A percentile compares a stretch with the other conserved stretches of the same genome.
phyloP scores from a whole-genome alignment of 2,888 invertebrate genomes.

The Cetonia aurata region DNA sequence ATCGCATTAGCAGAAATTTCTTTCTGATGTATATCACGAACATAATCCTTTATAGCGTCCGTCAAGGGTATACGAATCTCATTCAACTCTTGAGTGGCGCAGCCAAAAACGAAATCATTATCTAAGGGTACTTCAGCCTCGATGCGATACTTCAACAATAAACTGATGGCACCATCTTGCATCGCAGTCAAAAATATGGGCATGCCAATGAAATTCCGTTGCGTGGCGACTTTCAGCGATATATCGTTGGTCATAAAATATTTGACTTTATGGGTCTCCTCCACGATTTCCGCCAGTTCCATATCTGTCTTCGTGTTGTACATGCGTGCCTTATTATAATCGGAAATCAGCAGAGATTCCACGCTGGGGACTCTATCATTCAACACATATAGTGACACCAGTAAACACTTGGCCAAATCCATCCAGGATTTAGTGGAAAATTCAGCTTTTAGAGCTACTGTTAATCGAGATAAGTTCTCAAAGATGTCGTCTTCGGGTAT shows the following conservation, averaged over 20 bases:
- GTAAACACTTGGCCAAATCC: neutral
- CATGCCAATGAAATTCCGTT: neutral
- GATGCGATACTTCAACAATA: neutral
- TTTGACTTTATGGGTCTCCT: neutral
- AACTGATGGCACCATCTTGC: constrained; percentile 2
- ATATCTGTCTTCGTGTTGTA: neutral
- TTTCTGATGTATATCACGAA: too few relatives aligned
- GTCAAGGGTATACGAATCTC: too few relatives aligned
- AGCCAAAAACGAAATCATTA: too few relatives aligned
- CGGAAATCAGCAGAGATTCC: neutral
- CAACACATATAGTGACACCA: constrained; percentile 1
- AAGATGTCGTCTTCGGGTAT: neutral
- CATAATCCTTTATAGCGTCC: too few relatives aligned
- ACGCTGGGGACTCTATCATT: neutral
- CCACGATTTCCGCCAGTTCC: neutral
- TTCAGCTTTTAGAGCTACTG: neutral
- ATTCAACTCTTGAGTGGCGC: too few relatives aligned
- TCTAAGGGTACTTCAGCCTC: too few relatives aligned
- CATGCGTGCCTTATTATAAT: neutral
- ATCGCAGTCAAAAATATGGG: constrained; percentile 1
- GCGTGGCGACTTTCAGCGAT: neutral
- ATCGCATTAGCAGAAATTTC: too few relatives aligned
- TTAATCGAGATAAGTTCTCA: constrained; percentile 6
- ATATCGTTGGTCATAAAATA: neutral
- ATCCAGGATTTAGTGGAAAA: neutral